Evolutionary conservation across 2,888 invertebrate genomes (phyloP).

Genomic region (Cephonodes hylas): DNA sequence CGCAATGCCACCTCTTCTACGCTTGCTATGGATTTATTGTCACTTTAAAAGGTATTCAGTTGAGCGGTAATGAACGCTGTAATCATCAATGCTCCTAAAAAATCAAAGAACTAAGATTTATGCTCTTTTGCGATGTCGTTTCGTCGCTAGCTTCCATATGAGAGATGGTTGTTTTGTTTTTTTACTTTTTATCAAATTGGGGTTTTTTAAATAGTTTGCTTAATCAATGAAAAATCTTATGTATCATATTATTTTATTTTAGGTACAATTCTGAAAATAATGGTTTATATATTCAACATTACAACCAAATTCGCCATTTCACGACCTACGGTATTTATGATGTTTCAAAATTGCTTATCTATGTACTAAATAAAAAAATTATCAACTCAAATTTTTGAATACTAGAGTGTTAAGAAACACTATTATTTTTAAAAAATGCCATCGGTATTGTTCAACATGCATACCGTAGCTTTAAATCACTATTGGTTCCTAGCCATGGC

Average conservation of each 20-base stretch:
- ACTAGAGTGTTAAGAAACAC: no score
- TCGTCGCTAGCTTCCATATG: background rate
- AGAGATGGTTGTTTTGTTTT: background rate
- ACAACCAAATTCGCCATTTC: no score
- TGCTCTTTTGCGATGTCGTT: background rate
- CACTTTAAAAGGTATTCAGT: slow-evolving; percentile 34
- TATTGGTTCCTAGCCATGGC: background rate
- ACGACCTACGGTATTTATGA: no score
- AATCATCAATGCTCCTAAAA: slow-evolving; percentile 18
- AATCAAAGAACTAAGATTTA: background rate
- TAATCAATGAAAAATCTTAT: no score
- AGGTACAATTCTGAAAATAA: no score
- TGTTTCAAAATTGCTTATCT: no score
- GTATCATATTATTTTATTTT: no score
- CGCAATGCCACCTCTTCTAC: slow-evolving; percentile 43
- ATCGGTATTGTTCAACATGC: background rate
- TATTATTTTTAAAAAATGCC: background rate
- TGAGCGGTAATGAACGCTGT: slow-evolving; percentile 40
- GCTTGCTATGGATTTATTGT: slow-evolving; percentile 44
- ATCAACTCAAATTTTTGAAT: no score
- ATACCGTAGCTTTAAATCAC: slow-evolving; percentile 1
- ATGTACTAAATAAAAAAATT: no score
- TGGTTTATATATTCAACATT: no score
- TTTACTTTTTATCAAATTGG: background rate
- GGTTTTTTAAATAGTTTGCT: no score